Conservation (phyloP, 2,888 invertebrate species). For the Shargacucullia verbasci region DNA sequence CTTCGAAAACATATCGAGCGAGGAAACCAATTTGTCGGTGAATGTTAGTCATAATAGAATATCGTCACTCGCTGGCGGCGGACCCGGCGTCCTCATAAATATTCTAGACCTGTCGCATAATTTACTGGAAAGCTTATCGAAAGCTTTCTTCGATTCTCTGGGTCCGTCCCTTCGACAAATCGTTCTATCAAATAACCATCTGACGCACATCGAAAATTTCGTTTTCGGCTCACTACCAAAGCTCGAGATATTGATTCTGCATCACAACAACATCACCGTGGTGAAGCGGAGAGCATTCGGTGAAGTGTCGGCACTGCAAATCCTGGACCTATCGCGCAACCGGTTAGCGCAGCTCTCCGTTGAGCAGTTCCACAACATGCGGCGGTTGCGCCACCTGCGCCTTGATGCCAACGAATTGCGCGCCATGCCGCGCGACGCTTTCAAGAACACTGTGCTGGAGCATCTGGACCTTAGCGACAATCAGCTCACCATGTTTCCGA, state of each 20-base stretch:
- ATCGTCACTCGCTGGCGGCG: slow-evolving; percentile 66
- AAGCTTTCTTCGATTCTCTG: slow-evolving; percentile 86
- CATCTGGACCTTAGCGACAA: slow-evolving; percentile 93
- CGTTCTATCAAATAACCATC: slow-evolving; percentile 90
- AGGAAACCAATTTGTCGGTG: slow-evolving; percentile 89
- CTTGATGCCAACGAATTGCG: slow-evolving; percentile 91
- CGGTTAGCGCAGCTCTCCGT: slow-evolving; percentile 64
- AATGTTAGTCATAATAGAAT: slow-evolving; percentile 92
- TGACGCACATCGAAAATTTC: slow-evolving; percentile 80
- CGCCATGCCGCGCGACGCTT: slow-evolving; percentile 92
- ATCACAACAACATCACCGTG: slow-evolving; percentile 91
- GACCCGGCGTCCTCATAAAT: slow-evolving; percentile 84
- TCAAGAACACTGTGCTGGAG: slow-evolving; percentile 92
- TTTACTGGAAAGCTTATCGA: slow-evolving; percentile 88
- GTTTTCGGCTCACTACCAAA: slow-evolving; percentile 62
- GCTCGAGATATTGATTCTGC: slow-evolving; percentile 86
- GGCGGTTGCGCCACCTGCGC: slow-evolving; percentile 91
- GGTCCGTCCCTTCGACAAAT: slow-evolving; percentile 67
- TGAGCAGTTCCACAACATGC: slow-evolving; percentile 86
- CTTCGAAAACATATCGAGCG: slow-evolving; percentile 90
- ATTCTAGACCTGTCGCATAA: slow-evolving; percentile 91
- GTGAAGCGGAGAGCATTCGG: slow-evolving; percentile 92
- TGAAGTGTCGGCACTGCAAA: slow-evolving; percentile 66
- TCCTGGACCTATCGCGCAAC: slow-evolving; percentile 71
- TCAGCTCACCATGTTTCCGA: slow-evolving; percentile 92